Percentiles rank a stretch among this genome's conserved stretches.
phyloP scores from a whole-genome alignment of 2,797 vertebrate genomes.

The Mus caroli region DNA sequence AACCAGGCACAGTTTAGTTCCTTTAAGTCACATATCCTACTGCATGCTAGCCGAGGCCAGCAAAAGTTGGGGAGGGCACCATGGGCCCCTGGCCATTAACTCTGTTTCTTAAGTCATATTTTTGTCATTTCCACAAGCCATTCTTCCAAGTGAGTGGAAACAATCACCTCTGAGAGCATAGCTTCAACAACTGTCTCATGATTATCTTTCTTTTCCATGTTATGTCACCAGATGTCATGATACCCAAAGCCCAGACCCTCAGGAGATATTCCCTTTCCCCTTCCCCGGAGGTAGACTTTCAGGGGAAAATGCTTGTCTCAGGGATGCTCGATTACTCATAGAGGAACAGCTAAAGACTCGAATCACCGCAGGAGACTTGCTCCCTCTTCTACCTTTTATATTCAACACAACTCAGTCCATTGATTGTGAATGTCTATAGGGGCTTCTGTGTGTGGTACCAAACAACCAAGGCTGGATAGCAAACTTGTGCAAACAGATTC shows the following conservation, averaged over 20 bases:
- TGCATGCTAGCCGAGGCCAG: fast-evolving
- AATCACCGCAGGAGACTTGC: neutral
- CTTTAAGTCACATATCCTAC: neutral
- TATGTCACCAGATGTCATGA: neutral
- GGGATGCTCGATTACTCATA: neutral
- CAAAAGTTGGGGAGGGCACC: neutral
- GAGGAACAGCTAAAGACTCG: neutral
- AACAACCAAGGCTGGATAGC: neutral
- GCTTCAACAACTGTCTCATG: neutral
- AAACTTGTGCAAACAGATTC: neutral
- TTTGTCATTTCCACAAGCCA: neutral
- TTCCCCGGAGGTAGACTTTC: neutral
- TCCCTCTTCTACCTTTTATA: neutral
- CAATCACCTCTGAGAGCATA: neutral
- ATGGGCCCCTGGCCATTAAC: neutral
- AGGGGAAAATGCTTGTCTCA: neutral
- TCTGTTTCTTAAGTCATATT: neutral
- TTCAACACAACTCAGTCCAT: neutral
- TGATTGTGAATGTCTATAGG: neutral
- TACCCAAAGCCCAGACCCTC: neutral
- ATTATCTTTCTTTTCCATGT: neutral
- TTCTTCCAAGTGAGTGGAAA: neutral
- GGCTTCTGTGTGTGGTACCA: neutral
- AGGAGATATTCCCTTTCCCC: neutral
- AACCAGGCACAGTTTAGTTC: neutral